Percentiles rank a stretch among this genome's conserved stretches.
Conservation (phyloP, 1,140 invertebrate species). For the Oreohelix idahoensis region DNA sequence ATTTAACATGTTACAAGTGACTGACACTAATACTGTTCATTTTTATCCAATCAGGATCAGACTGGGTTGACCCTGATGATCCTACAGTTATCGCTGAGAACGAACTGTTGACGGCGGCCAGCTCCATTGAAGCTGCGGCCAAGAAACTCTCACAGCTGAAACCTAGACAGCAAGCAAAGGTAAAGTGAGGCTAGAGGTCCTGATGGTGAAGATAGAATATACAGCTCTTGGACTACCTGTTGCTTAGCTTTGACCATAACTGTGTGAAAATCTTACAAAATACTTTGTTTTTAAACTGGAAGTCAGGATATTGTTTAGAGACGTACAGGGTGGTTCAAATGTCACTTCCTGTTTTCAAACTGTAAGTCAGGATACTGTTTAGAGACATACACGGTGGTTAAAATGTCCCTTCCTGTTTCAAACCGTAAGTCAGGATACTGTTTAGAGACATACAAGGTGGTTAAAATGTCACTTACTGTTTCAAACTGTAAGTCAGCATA, state of each 20-base stretch:
- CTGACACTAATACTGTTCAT: neutral
- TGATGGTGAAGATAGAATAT: neutral
- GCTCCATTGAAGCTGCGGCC: conserved; percentile 97
- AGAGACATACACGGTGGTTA: too few relatives aligned
- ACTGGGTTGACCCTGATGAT: conserved; percentile 97
- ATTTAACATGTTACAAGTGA: neutral
- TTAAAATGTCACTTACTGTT: too few relatives aligned
- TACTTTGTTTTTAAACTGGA: too few relatives aligned
- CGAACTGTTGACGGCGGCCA: conserved; percentile 96
- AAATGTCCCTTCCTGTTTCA: too few relatives aligned
- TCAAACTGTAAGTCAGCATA: too few relatives aligned
- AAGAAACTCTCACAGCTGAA: conserved; percentile 93
- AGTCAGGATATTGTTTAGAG: too few relatives aligned
- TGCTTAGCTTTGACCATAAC: neutral
- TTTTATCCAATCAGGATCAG: conserved; percentile 76
- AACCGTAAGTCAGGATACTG: too few relatives aligned
- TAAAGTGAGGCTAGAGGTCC: conserved; percentile 38
- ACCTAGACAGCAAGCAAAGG: conserved; percentile 78
- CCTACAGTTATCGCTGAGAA: conserved; percentile 98
- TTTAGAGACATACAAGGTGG: too few relatives aligned
- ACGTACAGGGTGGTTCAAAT: too few relatives aligned
- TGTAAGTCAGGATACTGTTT: too few relatives aligned
- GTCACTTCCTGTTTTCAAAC: too few relatives aligned
- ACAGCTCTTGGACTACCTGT: neutral
- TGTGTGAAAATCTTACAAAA: too few relatives aligned